These are phyloP conservation scores for Papilio helenus DNA, from an alignment of 1,140 invertebrate species.

Conservation along the genomic window DNA sequence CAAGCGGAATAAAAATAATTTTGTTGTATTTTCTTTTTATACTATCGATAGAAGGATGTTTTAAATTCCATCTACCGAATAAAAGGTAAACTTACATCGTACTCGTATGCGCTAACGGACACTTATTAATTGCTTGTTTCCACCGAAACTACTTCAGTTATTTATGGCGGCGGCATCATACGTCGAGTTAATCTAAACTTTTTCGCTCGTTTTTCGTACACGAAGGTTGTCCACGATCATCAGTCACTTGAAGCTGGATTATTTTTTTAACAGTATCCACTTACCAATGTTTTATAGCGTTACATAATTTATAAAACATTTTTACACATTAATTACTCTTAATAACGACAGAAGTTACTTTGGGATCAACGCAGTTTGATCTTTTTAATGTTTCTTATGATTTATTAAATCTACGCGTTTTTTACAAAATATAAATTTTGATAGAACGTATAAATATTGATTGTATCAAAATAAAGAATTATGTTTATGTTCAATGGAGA, in stretches of 20 bases:
- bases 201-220: slow-evolving; percentile 8
- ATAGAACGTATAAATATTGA: not conserved
- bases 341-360: not conserved
- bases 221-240: not conserved
- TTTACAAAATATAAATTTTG: not conserved
- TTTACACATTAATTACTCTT: not conserved
- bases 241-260: not conserved
- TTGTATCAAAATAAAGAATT: too few relatives aligned
- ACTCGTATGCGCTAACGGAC: slow-evolving; percentile 15
- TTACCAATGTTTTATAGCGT: not conserved
- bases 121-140: slow-evolving; percentile 35
- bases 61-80: slow-evolving; percentile 28
- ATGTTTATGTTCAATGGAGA: too few relatives aligned
- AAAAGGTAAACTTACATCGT: slow-evolving; percentile 19
- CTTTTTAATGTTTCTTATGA: not conserved
- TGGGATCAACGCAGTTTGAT: not conserved
- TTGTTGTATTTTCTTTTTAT: slow-evolving; percentile 17
- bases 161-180: slow-evolving; percentile 26
- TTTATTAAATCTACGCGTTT: not conserved
- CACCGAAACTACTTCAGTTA: slow-evolving; percentile 26
- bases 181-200: slow-evolving; percentile 2
- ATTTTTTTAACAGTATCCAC: not conserved
- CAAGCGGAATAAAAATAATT: not conserved
- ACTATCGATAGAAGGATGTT: slow-evolving; percentile 20
- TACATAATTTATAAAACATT: not conserved